Evolutionary conservation across 2,113 vertebrate genomes (phyloP).

Genomic region (Catharus bicknelli): DNA sequence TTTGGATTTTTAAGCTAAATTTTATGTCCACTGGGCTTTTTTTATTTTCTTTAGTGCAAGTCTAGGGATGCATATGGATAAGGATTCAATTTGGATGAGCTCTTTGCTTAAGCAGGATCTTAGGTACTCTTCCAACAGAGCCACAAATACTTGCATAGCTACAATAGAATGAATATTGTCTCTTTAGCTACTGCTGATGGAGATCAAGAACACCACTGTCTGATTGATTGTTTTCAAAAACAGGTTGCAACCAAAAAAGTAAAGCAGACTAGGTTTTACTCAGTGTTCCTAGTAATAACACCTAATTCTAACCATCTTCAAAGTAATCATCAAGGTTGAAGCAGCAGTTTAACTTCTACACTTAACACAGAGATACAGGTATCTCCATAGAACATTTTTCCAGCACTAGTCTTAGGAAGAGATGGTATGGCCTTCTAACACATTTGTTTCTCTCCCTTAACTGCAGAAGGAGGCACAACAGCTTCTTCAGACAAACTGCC

Average conservation of each 20-base stretch:
- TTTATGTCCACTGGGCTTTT: neutral
- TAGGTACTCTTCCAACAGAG: neutral
- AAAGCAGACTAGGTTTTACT: neutral
- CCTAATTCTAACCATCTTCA: neutral
- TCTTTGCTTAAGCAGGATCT: neutral
- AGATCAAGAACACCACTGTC: neutral
- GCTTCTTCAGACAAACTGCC: neutral
- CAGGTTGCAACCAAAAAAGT: neutral
- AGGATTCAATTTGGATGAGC: neutral
- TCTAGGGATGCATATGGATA: neutral
- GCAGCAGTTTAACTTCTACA: neutral
- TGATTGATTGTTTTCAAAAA: neutral
- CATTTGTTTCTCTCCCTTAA: neutral
- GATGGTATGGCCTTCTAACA: neutral
- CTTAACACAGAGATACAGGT: neutral
- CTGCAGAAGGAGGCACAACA: neutral
- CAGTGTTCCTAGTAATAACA: neutral
- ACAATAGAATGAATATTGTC: neutral
- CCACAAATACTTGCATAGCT: neutral
- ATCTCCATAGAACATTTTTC: neutral
- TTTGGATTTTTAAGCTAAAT: neutral
- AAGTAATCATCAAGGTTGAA: neutral
- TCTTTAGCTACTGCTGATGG: neutral
- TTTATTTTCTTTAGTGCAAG: neutral
- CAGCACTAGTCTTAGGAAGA: neutral